phyloP scores from a whole-genome alignment of 2,797 vertebrate species.

The Alca torda region DNA sequence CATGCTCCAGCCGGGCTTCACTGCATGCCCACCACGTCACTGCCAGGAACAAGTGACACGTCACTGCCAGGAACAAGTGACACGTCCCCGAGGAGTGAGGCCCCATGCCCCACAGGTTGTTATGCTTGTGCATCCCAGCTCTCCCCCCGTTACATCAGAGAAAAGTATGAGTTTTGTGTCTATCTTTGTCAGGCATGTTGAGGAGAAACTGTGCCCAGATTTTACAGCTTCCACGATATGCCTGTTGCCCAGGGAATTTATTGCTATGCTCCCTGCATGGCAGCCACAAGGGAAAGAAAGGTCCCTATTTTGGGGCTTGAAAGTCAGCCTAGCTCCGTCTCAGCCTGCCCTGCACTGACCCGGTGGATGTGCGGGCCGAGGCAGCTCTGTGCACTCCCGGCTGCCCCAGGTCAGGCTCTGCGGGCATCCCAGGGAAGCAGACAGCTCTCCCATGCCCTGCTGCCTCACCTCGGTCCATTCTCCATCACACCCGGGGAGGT shows the following conservation, averaged over 20 bases:
- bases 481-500: not conserved
- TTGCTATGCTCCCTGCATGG: not conserved
- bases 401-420: not conserved
- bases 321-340: not conserved
- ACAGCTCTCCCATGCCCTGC: not conserved
- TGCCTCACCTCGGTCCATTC: rapidly evolving
- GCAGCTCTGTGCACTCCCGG: not conserved
- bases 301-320: not conserved
- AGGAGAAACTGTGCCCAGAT: not conserved
- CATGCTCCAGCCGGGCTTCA: not conserved
- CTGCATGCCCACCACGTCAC: rapidly evolving
- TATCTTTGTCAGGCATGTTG: not conserved
- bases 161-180: not conserved
- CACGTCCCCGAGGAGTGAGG: rapidly evolving
- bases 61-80: not conserved
- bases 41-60: not conserved
- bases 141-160: not conserved
- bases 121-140: not conserved
- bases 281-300: not conserved
- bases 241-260: not conserved
- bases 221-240: not conserved
- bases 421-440: not conserved
- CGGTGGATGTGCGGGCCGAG: rapidly evolving
- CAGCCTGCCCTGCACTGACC: not conserved
- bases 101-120: not conserved